These are phyloP conservation scores for Linyphia triangularis DNA, from an alignment of 2,888 invertebrate genomes.

Conservation along the genomic window DNA sequence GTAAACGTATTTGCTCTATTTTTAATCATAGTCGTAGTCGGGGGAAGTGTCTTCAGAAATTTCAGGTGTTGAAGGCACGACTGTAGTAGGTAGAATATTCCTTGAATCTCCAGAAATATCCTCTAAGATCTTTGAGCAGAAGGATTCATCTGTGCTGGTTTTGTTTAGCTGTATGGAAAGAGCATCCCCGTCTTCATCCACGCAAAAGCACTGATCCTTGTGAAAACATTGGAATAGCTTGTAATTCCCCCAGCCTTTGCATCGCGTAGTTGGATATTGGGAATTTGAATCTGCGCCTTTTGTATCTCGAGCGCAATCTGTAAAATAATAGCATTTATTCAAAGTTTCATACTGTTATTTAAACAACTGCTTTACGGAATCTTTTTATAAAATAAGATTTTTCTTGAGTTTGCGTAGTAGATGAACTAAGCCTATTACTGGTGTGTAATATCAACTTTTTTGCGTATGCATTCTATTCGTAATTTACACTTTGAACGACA, in stretches of 20 bases:
- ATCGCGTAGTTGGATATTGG: conserved; percentile 29
- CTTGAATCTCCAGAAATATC: not conserved
- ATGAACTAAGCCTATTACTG: too few species aligned
- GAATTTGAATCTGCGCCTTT: not conserved
- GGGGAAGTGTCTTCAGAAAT: not conserved
- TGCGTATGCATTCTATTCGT: too few species aligned
- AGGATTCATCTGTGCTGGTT: not conserved
- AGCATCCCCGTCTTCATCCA: conserved; percentile 57
- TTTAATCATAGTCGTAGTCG: not conserved
- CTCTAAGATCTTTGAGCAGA: conserved; percentile 12
- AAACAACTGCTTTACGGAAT: too few species aligned
- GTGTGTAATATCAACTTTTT: too few species aligned
- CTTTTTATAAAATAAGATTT: too few species aligned
- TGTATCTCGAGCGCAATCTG: conserved; percentile 64
- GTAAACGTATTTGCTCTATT: too few species aligned
- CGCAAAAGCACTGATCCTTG: conserved; percentile 45
- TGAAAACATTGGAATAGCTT: conserved; percentile 37
- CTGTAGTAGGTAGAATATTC: not conserved
- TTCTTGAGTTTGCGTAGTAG: too few species aligned
- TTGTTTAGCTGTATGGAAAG: conserved; percentile 12
- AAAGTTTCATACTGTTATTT: too few species aligned
- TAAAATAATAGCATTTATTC: not conserved
- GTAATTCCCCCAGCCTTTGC: conserved; percentile 47
- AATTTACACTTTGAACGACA: too few species aligned
- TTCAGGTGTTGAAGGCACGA: not conserved